Evolutionary conservation across 2,113 vertebrate species (phyloP).

Genomic region (Calypte anna): DNA sequence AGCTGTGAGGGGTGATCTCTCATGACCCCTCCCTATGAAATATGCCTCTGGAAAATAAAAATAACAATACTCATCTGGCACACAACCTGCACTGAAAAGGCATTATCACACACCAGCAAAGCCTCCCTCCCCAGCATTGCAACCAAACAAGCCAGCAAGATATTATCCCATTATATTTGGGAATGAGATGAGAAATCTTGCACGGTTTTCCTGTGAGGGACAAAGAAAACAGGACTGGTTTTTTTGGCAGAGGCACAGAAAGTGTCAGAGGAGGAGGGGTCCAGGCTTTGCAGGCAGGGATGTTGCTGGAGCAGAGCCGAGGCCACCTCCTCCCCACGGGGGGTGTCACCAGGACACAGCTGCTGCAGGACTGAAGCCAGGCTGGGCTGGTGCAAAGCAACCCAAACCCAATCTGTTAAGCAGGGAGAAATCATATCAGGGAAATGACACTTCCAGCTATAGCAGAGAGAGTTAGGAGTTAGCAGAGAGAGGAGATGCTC

Average conservation of each 20-base stretch:
- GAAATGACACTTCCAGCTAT: conserved; percentile 18
- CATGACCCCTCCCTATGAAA: background rate
- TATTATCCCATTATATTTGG: background rate
- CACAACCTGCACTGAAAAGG: background rate
- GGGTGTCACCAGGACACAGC: background rate
- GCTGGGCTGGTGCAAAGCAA: background rate
- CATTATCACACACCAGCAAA: background rate
- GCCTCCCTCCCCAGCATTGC: background rate
- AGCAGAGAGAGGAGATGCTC: background rate
- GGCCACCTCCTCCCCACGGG: background rate
- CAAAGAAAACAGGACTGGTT: background rate
- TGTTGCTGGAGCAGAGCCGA: background rate
- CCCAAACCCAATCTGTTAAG: background rate
- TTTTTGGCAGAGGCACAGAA: background rate
- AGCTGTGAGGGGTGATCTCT: background rate
- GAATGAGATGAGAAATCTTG: background rate
- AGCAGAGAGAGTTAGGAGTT: background rate
- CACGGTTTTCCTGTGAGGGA: background rate
- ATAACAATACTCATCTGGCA: background rate
- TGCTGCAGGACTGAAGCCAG: conserved; percentile 40
- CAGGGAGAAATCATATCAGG: background rate
- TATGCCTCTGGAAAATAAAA: background rate
- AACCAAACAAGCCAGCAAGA: background rate
- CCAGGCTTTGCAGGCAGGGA: background rate
- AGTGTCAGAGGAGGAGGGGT: background rate